Percentiles rank a stretch among this genome's conserved stretches.
Conservation (phyloP, 2,113 vertebrate genomes). For the Ascaphus truei region DNA sequence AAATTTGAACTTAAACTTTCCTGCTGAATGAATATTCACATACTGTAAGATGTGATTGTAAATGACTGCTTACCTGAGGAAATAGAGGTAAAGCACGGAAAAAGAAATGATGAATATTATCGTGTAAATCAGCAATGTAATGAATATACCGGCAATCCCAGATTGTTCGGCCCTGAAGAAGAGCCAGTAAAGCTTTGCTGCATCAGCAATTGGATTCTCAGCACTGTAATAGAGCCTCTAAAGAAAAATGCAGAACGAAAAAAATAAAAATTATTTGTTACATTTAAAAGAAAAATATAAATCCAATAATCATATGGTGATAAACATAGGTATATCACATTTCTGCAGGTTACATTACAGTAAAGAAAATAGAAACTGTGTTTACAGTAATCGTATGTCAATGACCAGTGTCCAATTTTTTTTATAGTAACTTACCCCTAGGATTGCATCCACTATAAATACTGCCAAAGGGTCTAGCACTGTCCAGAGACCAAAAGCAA, state of each 20-base stretch:
- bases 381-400: slow-evolving; percentile 32
- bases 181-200: slow-evolving; percentile 87
- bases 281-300: background rate
- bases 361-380: too few species aligned
- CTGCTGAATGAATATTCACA: too few species aligned
- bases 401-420: slow-evolving; percentile 74
- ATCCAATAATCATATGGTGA: too few species aligned
- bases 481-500: slow-evolving; percentile 90
- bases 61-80: slow-evolving; percentile 75
- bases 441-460: slow-evolving; percentile 85
- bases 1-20: too few species aligned
- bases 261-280: background rate
- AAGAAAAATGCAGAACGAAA: too few species aligned
- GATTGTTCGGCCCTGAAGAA: slow-evolving; percentile 70
- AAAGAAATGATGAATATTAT: slow-evolving; percentile 73
- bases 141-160: slow-evolving; percentile 66
- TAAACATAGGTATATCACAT: too few species aligned
- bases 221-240: slow-evolving; percentile 70
- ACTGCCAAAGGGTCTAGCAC: slow-evolving; percentile 89
- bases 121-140: slow-evolving; percentile 75
- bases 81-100: slow-evolving; percentile 71
- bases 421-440: slow-evolving; percentile 98
- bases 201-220: slow-evolving; percentile 77
- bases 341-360: too few species aligned
- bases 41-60: too few species aligned